Base-by-base conservation (phyloP, 2,797 vertebrate species). In the Acipenser oxyrinchus region DNA sequence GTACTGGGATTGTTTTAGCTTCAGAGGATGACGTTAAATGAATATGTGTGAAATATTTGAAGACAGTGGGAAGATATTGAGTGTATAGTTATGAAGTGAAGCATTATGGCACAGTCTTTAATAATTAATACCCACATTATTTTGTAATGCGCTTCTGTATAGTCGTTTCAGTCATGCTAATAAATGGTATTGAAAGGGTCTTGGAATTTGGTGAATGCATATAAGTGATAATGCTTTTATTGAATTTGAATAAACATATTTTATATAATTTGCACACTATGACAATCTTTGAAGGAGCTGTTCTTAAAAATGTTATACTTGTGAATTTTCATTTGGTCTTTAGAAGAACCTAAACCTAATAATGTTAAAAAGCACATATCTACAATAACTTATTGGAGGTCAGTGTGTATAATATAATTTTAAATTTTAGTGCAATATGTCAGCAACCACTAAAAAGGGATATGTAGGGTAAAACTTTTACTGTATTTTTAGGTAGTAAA, bases 21-120 rank as follows among this genome's bases (percentile, higher is more conserved):
- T 81, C 87, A 83, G 89, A 81, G 78, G 77, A 84, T 84, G 87
- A 87, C 86, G 81, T 86, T 82, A 83, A 82, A 86, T 90, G 84
- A 88, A 86, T 69, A 78, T 82, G 78, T 82, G 86, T 84, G 84
- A 88, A 86, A 84, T 79, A 83, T 84, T 73, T 76, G 76, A 78
- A 73, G 69, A 73, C 70, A 82, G 83, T 83, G 75, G 81, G 84
- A 85, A 83, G 84, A 85, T 83, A 83, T 81, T 80, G 81, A 76
- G 75, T 67, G 61, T 72, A 77, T 68, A 73, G 75, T 80, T 85
- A 81, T 83, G 78, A 87, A 85, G 77, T 78, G 71, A 74, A 69
- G 78, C 79, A 78, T 82, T 85, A 80, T 80, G 77, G 75, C 77
- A 79, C 78, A 79, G 81, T 75, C 59, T 76, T 88, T 79, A 87